Percentiles rank a stretch among this genome's conserved stretches.
phyloP scores from a whole-genome alignment of 2,797 vertebrate species.

The Stomatorhinus walkeri region DNA sequence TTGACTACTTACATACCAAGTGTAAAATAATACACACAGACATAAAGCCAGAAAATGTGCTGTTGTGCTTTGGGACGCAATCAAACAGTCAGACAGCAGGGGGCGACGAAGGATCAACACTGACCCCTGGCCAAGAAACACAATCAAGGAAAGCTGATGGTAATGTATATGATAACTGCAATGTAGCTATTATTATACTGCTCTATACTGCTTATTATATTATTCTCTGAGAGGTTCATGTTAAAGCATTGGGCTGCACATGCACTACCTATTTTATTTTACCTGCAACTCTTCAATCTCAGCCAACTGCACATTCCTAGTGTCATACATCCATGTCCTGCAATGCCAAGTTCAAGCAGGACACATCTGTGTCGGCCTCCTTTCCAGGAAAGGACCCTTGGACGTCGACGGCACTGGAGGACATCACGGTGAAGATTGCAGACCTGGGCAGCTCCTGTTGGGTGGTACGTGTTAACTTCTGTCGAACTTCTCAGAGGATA shows the following conservation, averaged over 20 bases:
- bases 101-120: slow-evolving; percentile 16
- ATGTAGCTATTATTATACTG: background rate
- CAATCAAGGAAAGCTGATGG: slow-evolving; percentile 32
- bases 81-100: slow-evolving; percentile 41
- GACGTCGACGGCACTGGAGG: slow-evolving; percentile 43
- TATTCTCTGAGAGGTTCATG: background rate
- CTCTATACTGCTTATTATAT: no score
- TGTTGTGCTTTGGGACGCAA: slow-evolving; percentile 54
- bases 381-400: slow-evolving; percentile 27
- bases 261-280: background rate
- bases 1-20: slow-evolving; percentile 69
- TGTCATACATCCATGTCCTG: background rate
- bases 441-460: slow-evolving; percentile 82
- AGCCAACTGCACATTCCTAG: background rate
- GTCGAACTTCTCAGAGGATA: background rate
- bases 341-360: background rate
- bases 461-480: slow-evolving; percentile 65
- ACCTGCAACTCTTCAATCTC: background rate
- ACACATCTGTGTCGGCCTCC: background rate
- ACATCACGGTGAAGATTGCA: slow-evolving; percentile 72
- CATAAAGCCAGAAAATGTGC: slow-evolving; percentile 77
- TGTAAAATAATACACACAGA: slow-evolving; percentile 78
- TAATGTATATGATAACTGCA: slow-evolving; percentile 1
- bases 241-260: background rate
- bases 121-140: slow-evolving; percentile 25